A percentile compares a stretch with the other conserved stretches of the same genome.
Evolutionary conservation across 2,888 invertebrate species (phyloP).

Genomic region (Coelogynopora nodosa): DNA sequence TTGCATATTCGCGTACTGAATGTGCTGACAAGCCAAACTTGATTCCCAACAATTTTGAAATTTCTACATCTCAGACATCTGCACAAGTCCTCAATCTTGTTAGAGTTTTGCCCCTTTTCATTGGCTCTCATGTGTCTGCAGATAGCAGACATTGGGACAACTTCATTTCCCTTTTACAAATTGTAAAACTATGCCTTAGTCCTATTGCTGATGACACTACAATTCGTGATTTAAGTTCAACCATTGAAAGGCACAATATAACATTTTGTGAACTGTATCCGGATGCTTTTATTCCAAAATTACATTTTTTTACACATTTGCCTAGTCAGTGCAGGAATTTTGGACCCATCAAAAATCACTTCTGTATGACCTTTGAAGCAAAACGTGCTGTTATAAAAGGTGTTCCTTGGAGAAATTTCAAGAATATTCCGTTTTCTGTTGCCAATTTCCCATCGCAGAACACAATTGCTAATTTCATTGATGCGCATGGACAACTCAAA

Average conservation of each 20-base stretch:
- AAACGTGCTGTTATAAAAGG: not conserved
- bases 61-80: not conserved
- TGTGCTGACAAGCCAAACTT: not conserved
- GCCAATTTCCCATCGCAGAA: not conserved
- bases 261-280: not conserved
- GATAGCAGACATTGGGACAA: not conserved
- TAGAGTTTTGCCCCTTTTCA: not conserved
- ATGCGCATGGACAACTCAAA: not conserved
- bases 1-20: not conserved
- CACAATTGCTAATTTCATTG: not conserved
- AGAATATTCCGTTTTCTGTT: not conserved
- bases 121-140: not conserved
- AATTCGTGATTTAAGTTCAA: not conserved
- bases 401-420: not conserved
- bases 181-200: not conserved
- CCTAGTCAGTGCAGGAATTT: not conserved
- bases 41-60: not conserved
- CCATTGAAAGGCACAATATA: not conserved
- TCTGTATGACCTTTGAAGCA: not conserved
- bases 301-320: not conserved
- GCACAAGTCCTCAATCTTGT: not conserved
- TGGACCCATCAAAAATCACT: not conserved
- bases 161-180: not conserved
- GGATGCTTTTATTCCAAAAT: not conserved
- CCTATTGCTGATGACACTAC: not conserved